Base-by-base conservation (phyloP, 2,113 vertebrate genomes). In the Corythoichthys haematopterus region DNA sequence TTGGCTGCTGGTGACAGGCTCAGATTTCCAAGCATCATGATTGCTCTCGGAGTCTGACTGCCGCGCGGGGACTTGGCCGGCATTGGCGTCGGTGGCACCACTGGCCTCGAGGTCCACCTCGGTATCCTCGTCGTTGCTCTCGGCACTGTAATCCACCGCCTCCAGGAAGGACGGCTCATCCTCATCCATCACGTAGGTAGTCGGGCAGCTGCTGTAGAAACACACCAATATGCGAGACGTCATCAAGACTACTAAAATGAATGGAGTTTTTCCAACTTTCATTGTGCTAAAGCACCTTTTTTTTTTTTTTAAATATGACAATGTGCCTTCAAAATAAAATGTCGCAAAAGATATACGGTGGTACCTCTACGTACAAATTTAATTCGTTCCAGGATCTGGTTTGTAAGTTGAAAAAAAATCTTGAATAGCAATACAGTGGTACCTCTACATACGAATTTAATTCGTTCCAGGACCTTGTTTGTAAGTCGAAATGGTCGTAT, bases 71-170 rank as follows among this genome's bases (percentile, higher is more conserved):
- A 93, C 66, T 91, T 92, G 76, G 88, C 88, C 47, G 12, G 53
- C 11, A 80, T 88, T 76, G 58, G 94, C 93, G 33, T 88, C 85
- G 73, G 82, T 77, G 68, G 70, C n/a, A n/a, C 40, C 33, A 50
- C 14, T 33, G 33, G 78, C 60, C 59, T 85, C 88, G 6, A 68
- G 84, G 57, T 90, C 74, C 60, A 89, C 75, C 60, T 97, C 95
- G 7, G 38, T 56, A 0, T 98, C 95, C 36, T 98, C 97, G 8
- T 96, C 95, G 55, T 95, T 94, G 88, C 97, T 99, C 80, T 98
- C 97, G 28, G 96, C 97, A 0, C 97, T 99, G 90, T 99, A 99
- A 91, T 99, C 97, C 76, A 98, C 92, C 76, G 96, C 95, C 91
- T 99, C 97, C 85, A 96, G 91, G 82, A 96, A 98, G 69, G 92